Evolutionary conservation across 2,797 vertebrate genomes (phyloP), one percentile per base, ranked within the genome.

Genomic region (Sebastes taczanowskii): DNA sequence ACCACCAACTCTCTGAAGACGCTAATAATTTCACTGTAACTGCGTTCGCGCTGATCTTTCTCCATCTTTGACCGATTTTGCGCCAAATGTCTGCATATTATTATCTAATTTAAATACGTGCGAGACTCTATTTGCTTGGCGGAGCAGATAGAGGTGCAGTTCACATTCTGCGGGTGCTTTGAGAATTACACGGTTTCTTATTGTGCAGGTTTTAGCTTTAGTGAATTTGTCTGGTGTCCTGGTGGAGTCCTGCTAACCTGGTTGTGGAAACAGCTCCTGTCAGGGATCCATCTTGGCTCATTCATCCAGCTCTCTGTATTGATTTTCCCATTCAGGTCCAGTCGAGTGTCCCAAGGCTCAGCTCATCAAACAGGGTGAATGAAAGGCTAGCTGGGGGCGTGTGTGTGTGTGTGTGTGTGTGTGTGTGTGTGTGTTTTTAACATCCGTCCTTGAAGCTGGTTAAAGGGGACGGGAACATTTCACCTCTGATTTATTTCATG

Each of bases 281-380:
- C 65, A 75, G 58, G 72, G 52, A 84, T 91, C 82, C 66, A 66
- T 86, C 77, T 77, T n/a, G 29, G 53, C 81, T 63, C 86, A 77
- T 88, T 87, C 25, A 62, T 68, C 74, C 56, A 59, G 11, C 20
- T 62, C 49, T 7, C 65, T 23, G 13, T 66, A 80, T 87, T 35
- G 85, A 89, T 87, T 81, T 83, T 46, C 34, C 71, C 71, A 61
- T 76, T 74, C 60, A 25, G 72, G 58, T 72, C 63, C 16, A 16
- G 60, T 60, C 6, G 18, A 38, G 25, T 23, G 76, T 87, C 80
- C 55, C 65, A 23, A 25, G 77, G 84, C 76, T 72, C 77, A 16
- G 32, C 78, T 84, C 81, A 69, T 82, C 89, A 86, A 67, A 64
- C 55, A 23, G 74, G 61, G 60, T 84, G 77, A 86, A 85, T 46